These are phyloP conservation scores for Lepidurus apus DNA, from an alignment of 1,140 invertebrate species.

Conservation along the genomic window DNA sequence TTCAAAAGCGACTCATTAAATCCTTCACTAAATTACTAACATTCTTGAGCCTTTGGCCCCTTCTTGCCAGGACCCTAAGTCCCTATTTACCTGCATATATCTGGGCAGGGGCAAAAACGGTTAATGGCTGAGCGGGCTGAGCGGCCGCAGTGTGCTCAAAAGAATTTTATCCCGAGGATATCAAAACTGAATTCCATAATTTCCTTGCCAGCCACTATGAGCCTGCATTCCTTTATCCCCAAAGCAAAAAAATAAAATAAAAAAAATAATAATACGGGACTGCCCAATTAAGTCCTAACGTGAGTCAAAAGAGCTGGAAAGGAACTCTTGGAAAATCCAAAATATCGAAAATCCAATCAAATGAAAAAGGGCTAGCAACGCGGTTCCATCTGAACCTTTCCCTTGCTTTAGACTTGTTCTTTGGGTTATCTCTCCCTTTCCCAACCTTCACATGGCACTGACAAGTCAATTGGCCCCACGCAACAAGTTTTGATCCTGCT, in stretches of 20 bases:
- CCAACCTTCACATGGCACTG: background rate
- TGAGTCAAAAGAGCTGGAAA: background rate
- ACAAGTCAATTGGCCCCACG: slow-evolving; percentile 11
- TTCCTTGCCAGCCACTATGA: background rate
- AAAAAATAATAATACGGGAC: background rate
- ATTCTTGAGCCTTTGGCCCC: background rate
- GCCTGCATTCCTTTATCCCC: background rate
- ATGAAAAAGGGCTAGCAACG: background rate
- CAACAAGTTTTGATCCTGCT: background rate
- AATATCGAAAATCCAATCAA: too few relatives aligned
- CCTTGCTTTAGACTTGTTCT: background rate
- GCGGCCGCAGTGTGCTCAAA: background rate
- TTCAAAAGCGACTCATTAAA: slow-evolving; percentile 10
- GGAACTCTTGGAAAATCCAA: background rate
- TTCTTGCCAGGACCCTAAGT: background rate
- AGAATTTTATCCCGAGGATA: slow-evolving; percentile 22
- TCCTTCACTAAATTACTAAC: background rate
- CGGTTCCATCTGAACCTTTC: background rate
- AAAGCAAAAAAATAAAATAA: background rate
- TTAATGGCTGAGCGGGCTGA: background rate
- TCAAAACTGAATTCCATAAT: slow-evolving; percentile 20
- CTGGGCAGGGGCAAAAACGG: background rate
- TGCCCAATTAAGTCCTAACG: background rate
- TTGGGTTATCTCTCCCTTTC: background rate
- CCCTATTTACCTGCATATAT: slow-evolving; percentile 2